A percentile compares a stretch with the other conserved stretches of the same genome.
Evolutionary conservation across 2,113 vertebrate species (phyloP).

Genomic region (Saccopteryx leptura): DNA sequence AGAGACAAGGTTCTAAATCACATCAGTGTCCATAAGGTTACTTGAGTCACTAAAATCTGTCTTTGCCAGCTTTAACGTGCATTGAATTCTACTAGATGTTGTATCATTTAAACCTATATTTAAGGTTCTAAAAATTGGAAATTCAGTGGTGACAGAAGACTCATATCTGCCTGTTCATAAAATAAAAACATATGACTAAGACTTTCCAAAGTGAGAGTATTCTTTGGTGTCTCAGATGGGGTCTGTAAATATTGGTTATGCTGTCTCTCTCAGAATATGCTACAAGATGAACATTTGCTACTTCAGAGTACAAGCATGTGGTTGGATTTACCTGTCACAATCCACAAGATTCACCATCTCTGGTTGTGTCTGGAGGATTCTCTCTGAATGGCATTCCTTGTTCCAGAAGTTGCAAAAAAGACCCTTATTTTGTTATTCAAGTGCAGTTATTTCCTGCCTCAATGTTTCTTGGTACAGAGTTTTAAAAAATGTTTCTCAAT

Average conservation of each 20-base stretch:
- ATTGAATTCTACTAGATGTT: constrained; percentile 91
- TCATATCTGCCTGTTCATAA: constrained; percentile 91
- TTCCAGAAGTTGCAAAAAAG: constrained; percentile 78
- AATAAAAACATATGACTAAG: constrained; percentile 93
- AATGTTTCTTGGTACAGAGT: constrained; percentile 92
- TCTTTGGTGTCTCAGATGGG: constrained; percentile 93
- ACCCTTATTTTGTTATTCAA: constrained; percentile 77
- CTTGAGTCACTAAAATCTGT: constrained; percentile 93
- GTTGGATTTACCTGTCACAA: constrained; percentile 90
- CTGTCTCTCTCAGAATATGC: constrained; percentile 93
- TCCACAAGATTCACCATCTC: constrained; percentile 67
- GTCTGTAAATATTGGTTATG: constrained; percentile 89
- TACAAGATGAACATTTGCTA: constrained; percentile 91
- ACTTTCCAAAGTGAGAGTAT: constrained; percentile 93
- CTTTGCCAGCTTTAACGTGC: constrained; percentile 94
- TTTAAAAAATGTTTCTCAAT: constrained; percentile 90
- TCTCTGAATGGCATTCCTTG: constrained; percentile 76
- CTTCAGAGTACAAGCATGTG: constrained; percentile 92
- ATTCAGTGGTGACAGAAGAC: constrained; percentile 94
- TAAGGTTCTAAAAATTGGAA: constrained; percentile 92
- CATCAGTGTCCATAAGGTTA: constrained; percentile 93
- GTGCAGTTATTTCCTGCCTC: constrained; percentile 87
- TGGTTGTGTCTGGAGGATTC: constrained; percentile 82
- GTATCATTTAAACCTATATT: constrained; percentile 93
- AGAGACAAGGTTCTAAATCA: constrained; percentile 90